These are phyloP conservation scores for Aricia artaxerxes DNA, from an alignment of 2,888 invertebrate species.

Conservation along the genomic window DNA sequence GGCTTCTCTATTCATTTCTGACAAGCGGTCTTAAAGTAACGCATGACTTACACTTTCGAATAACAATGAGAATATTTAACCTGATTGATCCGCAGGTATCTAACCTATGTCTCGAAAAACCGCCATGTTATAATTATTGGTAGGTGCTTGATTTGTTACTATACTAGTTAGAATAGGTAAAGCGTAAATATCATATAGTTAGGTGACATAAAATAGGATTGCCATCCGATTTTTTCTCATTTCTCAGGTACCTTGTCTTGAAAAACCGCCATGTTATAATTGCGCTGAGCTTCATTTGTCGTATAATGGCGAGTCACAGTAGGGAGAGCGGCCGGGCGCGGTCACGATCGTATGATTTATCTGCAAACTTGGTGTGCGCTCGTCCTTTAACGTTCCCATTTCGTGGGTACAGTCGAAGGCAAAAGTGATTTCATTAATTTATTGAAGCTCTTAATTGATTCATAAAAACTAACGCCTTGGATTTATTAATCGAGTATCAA, in stretches of 20 bases:
- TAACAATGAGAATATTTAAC: too few species aligned
- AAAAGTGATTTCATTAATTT: neutral
- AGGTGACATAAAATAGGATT: too few species aligned
- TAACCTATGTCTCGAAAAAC: neutral
- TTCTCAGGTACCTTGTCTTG: neutral
- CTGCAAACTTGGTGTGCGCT: conserved; percentile 48
- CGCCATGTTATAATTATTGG: neutral
- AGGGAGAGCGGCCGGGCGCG: conserved; percentile 36
- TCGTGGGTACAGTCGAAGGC: conserved; percentile 37
- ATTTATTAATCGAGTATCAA: too few species aligned
- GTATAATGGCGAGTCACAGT: conserved; percentile 2
- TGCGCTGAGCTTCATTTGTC: conserved; percentile 17
- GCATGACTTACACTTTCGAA: too few species aligned
- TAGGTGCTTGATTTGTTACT: conserved; percentile 10
- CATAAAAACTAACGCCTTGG: too few species aligned
- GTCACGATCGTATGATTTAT: conserved; percentile 54
- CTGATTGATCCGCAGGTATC: too few species aligned
- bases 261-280: conserved; percentile 4
- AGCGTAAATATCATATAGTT: too few species aligned
- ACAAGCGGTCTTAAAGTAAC: too few species aligned
- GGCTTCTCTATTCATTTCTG: too few species aligned
- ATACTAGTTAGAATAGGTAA: too few species aligned
- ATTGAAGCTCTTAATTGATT: neutral
- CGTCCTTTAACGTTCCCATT: conserved; percentile 46
- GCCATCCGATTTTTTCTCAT: too few species aligned